Base-by-base conservation (phyloP, 2,113 vertebrate species). In the Callorhinus ursinus region DNA sequence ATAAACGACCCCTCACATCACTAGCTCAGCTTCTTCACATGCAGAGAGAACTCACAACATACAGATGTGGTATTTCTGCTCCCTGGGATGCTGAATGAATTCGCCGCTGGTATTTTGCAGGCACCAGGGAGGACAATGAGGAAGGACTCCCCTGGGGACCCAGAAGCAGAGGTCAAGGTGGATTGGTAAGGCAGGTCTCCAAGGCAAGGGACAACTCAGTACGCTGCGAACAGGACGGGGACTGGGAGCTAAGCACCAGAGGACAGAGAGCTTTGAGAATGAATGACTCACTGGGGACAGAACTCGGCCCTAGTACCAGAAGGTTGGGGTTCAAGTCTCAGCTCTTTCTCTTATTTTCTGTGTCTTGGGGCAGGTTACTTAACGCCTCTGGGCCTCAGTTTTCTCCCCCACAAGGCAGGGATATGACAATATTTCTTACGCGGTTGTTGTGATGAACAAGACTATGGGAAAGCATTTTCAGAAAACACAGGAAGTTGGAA, bases 181-280 rank as follows among this genome's bases (percentile, higher is more conserved):
- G 3, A 42, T 0, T 0, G 13, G 65, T 10, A n/a, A 18, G 4
- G n/a, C 16, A 31, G 33, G 16, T 21, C 11, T 42, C 5, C 0
- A 79, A 51, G 28, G 26, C 59, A 55, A 84, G 51, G 57, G 9
- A 49, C 53, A 46, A 16, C 51, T 39, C 7, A 3, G 8, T 3
- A 42, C 19, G 10, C 24, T 16, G 4, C 1, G 1, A 55, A 21
- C 42, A 74, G 18, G n/a, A 57, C 5, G 4, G 12, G 14, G 28
- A 22, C 76, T 36, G 9, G 39, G 36, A 21, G 28, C 42, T 19
- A 53, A 55, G 21, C 46, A 92, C 4, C 31, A 5, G 46, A 46
- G n/a, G 10, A 22, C 33, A 7, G 22, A 24, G 59, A 39, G 53
- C 53, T 71, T 82, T 77, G 76, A 61, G 49, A 76, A 46, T 0